Base-by-base conservation (phyloP, 2,888 invertebrate genomes). In the Catocala fraxini region DNA sequence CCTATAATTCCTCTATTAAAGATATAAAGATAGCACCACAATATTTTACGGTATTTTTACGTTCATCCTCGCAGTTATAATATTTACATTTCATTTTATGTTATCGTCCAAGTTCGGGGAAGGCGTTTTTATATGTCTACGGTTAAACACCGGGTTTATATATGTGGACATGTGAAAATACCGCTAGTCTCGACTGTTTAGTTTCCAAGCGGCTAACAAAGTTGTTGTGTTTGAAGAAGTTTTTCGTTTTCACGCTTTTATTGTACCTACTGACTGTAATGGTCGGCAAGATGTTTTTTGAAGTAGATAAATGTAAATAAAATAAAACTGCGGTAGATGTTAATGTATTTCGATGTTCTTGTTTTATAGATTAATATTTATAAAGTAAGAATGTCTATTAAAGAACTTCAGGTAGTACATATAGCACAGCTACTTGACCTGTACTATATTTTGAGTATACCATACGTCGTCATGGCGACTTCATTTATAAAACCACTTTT, bases 41-140 rank as follows among this genome's bases (percentile, higher is more conserved):
- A 81, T 86, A 84, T 86, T 87, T 87, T 82, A 86, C 71, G 76
- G 68, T 74, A 72, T 73, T 85, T 86, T 87, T 87, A 86, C 79
- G 81, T 77, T 79, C 71, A 83, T 80, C 75, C 78, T 66, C 68
- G 72, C 66, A 78, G 81, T 85, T 82, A 81, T 83, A 79, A 81
- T 85, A 83, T 87, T 85, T 84, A 84, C 79, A 84, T 87, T 84
- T 74, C 75, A 75, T 81, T 87, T 85, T 83, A 85, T 80, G 61
- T 68, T 72, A 65, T 72, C 66, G 61, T 58, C 58, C 54, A 68
- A 77, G 59, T 73, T 67, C 53, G 64, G 61, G 42, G 63, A 46
- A 58, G 65, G 47, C 57, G 67, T 73, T 71, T 76, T 71, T 68
- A 70, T 73, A 73, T 70, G 65, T 73, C 43, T 35, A 13, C 58